Percentiles rank a stretch among this genome's conserved stretches.
Evolutionary conservation across 2,888 invertebrate species (phyloP).

Genomic region (Acleris sparsana): DNA sequence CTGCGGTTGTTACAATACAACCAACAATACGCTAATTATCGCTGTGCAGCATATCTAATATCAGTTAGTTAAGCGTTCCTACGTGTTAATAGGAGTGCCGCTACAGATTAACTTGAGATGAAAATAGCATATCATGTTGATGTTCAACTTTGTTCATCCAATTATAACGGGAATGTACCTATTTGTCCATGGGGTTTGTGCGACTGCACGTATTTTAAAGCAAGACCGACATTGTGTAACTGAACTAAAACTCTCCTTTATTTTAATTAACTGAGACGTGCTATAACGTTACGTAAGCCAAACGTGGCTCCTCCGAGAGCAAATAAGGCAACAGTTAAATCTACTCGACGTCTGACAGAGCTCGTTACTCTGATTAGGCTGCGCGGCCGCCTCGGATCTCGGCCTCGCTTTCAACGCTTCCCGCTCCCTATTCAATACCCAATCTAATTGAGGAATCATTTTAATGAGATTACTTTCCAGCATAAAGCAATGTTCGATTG

Average conservation of each 20-base stretch:
- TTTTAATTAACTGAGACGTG: constrained; percentile 5
- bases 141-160: too few relatives aligned
- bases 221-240: too few relatives aligned
- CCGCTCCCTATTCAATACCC: constrained; percentile 18
- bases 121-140: too few relatives aligned
- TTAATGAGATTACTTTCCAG: constrained; percentile 27
- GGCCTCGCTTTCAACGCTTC: constrained; percentile 28
- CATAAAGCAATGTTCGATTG: constrained; percentile 9
- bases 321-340: constrained; percentile 32
- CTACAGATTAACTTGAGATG: not conserved
- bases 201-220: too few relatives aligned
- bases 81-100: not conserved
- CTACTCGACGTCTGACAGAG: constrained; percentile 24
- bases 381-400: constrained; percentile 19
- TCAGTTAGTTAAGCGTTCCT: not conserved
- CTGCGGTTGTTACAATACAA: too few relatives aligned
- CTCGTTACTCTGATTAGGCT: constrained; percentile 33
- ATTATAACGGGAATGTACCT: too few relatives aligned
- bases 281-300: not conserved
- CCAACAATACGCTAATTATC: too few relatives aligned
- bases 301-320: constrained; percentile 8
- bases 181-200: too few relatives aligned
- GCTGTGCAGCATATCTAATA: not conserved
- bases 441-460: constrained; percentile 27
- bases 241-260: constrained; percentile 1